phyloP scores from a whole-genome alignment of 1,140 invertebrate species.

The Oscheius sp. region DNA sequence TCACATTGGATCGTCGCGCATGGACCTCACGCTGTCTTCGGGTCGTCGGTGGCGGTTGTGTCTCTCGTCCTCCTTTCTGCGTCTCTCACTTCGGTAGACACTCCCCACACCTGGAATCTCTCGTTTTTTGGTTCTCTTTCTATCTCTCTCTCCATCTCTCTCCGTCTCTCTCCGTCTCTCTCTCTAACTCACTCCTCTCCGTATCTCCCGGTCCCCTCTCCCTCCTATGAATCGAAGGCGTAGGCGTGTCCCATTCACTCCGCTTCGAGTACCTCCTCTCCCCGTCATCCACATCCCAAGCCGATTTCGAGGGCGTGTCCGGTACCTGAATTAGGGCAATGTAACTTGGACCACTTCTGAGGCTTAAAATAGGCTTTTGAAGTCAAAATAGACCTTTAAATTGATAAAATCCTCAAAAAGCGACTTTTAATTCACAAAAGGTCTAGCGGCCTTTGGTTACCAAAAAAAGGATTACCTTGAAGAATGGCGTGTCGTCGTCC shows the following conservation, averaged over 20 bases:
- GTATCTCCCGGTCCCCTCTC: slow-evolving; percentile 23
- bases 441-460: not conserved
- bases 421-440: not conserved
- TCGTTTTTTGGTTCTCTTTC: slow-evolving; percentile 61
- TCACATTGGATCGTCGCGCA: slow-evolving; percentile 5
- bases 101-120: slow-evolving; percentile 32
- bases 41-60: not conserved
- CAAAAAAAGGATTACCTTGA: slow-evolving; percentile 5
- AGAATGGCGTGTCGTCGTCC: slow-evolving; percentile 60
- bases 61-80: slow-evolving; percentile 15
- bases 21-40: slow-evolving; percentile 34
- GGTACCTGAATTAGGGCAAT: slow-evolving; percentile 72
- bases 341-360: slow-evolving; percentile 43
- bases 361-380: not conserved
- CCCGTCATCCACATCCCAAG: slow-evolving; percentile 79
- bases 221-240: slow-evolving; percentile 67
- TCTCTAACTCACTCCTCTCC: slow-evolving; percentile 40
- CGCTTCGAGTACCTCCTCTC: slow-evolving; percentile 65
- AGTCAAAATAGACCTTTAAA: not conserved
- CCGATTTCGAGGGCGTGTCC: slow-evolving; percentile 68
- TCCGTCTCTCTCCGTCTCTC: slow-evolving; percentile 46
- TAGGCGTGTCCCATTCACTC: slow-evolving; percentile 88
- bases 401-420: slow-evolving; percentile 57
- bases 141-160: slow-evolving; percentile 53
- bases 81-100: slow-evolving; percentile 24